Evolutionary conservation across 2,113 vertebrate species (phyloP), one percentile per base, ranked within the genome.

Genomic region (Xiphophorus maculatus): DNA sequence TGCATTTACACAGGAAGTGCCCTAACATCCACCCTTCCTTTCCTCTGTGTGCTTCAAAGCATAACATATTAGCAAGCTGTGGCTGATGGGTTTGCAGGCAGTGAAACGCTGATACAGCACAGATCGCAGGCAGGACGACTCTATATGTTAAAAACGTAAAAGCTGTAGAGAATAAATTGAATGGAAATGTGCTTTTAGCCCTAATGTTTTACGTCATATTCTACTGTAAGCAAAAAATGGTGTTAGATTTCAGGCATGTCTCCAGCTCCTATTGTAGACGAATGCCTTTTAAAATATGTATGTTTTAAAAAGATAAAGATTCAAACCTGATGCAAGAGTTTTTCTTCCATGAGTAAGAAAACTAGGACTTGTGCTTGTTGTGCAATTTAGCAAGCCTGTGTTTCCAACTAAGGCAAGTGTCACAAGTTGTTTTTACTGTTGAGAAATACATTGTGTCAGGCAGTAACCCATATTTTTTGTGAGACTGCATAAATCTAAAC

Each of bases 1-100:
- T 81, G 75, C 82, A 71, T 76, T 74, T 84, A 60, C 67, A 86
- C 87, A 90, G 90, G 90, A 92, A 84, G 68, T 42, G 28, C 48
- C 30, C 3, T 51, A 2, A 77, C 63, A 77, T 60, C 73, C 84
- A 79, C 84, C 77, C 82, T 89, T 85, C 85, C 84, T 83, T 65
- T 84, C 62, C 69, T 60, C 65, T 29, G 5, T 4, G 42, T 19
- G 8, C 66, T 62, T 30, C 68, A 33, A 25, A 64, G 19, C 7
- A 5, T 14, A 48, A 30, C 1, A 9, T 8, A 71, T 27, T 42
- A 33, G 51, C 63, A 2, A 70, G 64, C 42, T 33, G 25, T 1
- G 8, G 28, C 10, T 11, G 29, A 51, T 13, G 32, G 10, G 58
- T 65, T 66, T 69, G 37, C 54, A 69, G 19, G 28, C 7, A n/a